phyloP scores from a whole-genome alignment of 2,113 vertebrate species.

The Rhineura floridana region DNA sequence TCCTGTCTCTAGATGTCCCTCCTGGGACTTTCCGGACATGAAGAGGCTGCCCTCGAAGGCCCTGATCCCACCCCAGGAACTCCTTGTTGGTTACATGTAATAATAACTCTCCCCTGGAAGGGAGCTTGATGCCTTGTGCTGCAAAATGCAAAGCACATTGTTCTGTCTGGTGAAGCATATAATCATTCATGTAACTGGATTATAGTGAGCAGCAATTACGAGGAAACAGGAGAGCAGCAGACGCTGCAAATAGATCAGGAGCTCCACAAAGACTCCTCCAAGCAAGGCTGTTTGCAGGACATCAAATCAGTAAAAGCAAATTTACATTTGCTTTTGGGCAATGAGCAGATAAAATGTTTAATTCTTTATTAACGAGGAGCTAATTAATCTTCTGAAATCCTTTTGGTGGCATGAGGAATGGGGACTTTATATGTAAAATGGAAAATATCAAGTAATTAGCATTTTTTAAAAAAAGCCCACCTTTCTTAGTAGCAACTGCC shows the following conservation, averaged over 20 bases:
- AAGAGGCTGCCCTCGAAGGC: neutral
- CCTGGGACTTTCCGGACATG: neutral
- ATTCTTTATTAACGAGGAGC: slow-evolving; percentile 61
- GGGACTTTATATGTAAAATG: slow-evolving; percentile 41
- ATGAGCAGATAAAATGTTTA: slow-evolving; percentile 52
- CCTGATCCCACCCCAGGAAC: neutral
- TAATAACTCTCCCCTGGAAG: neutral
- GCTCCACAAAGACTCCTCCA: slow-evolving; percentile 16
- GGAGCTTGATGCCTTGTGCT: slow-evolving; percentile 31
- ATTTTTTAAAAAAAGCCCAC: slow-evolving; percentile 22
- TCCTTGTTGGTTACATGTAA: neutral
- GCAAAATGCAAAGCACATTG: neutral
- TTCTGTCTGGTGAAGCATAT: slow-evolving; percentile 40
- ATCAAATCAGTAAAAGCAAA: slow-evolving; percentile 48
- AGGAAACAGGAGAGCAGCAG: slow-evolving; percentile 13
- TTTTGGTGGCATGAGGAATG: slow-evolving; percentile 40
- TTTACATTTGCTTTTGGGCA: slow-evolving; percentile 54
- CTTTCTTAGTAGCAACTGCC: neutral
- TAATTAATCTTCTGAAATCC: slow-evolving; percentile 58
- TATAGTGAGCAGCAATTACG: slow-evolving; percentile 41
- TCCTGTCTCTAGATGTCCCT: neutral
- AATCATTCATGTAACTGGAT: slow-evolving; percentile 29
- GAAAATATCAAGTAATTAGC: slow-evolving; percentile 53
- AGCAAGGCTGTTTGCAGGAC: slow-evolving; percentile 38
- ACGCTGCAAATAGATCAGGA: slow-evolving; percentile 23